phyloP scores from a whole-genome alignment of 2,797 vertebrate species.

The Trematomus bernacchii region DNA sequence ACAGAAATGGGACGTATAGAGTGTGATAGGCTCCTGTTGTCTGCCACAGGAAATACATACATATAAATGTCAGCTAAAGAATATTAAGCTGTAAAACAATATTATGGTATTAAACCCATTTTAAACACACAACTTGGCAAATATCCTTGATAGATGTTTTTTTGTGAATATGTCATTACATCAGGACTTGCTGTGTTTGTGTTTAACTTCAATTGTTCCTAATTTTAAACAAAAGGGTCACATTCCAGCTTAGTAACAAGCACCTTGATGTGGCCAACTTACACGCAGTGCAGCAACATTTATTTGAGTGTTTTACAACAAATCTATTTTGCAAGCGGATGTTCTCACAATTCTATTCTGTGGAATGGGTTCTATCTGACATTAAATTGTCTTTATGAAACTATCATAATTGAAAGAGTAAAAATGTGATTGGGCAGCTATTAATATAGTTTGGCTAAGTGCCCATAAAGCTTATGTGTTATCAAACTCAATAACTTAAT shows the following conservation, averaged over 20 bases:
- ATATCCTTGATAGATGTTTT: neutral
- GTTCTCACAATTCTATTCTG: neutral
- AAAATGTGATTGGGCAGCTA: neutral
- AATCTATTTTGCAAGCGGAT: neutral
- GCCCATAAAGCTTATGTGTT: neutral
- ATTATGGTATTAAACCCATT: neutral
- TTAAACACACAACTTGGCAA: neutral
- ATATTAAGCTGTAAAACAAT: neutral
- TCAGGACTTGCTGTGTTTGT: neutral
- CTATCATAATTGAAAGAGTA: conserved; percentile 1
- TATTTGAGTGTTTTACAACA: neutral
- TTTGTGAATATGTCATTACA: neutral
- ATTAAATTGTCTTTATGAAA: conserved; percentile 5
- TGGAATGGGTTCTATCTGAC: neutral
- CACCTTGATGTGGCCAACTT: neutral
- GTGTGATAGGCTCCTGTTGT: neutral
- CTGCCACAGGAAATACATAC: neutral
- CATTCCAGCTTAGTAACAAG: neutral
- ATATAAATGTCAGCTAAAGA: neutral
- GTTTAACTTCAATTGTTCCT: neutral
- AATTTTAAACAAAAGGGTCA: neutral
- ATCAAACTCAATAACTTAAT: neutral
- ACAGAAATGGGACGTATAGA: neutral
- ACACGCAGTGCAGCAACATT: neutral
- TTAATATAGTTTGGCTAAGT: neutral